A percentile compares a stretch with the other conserved stretches of the same genome.
Conservation (phyloP, 1,140 invertebrate genomes). For the Pinna nobilis region DNA sequence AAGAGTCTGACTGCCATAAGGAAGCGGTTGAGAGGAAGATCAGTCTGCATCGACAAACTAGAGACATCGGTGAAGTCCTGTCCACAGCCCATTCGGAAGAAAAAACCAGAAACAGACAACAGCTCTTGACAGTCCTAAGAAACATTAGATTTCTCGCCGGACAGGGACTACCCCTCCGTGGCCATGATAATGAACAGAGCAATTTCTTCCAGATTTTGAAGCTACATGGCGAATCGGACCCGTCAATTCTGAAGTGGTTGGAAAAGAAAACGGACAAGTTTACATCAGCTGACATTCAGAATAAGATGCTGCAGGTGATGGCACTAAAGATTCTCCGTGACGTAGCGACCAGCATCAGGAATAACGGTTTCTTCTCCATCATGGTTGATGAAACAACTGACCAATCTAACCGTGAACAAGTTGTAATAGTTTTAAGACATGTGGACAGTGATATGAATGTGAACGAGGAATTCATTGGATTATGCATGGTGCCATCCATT, state of each 20-base stretch:
- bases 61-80: neutral
- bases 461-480: no score
- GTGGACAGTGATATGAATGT: conserved; percentile 26
- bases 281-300: conserved; percentile 33
- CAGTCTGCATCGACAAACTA: neutral
- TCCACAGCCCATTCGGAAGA: neutral
- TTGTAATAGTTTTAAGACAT: conserved; percentile 28
- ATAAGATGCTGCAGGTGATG: conserved; percentile 13
- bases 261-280: conserved; percentile 24
- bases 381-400: conserved; percentile 36
- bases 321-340: neutral
- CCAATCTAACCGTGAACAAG: conserved; percentile 29
- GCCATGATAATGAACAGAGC: conserved; percentile 1
- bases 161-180: conserved; percentile 16
- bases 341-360: neutral
- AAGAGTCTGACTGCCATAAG: conserved; percentile 11
- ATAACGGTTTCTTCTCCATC: conserved; percentile 19
- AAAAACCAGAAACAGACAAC: conserved; percentile 22
- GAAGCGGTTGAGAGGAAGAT: conserved; percentile 20
- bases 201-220: conserved; percentile 33
- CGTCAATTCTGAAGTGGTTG: conserved; percentile 17
- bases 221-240: neutral
- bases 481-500: conserved; percentile 16
- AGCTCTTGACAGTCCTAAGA: conserved; percentile 14
- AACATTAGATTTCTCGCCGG: conserved; percentile 13